Conservation (phyloP, 2,113 vertebrate species). For the Mirza zaza region DNA sequence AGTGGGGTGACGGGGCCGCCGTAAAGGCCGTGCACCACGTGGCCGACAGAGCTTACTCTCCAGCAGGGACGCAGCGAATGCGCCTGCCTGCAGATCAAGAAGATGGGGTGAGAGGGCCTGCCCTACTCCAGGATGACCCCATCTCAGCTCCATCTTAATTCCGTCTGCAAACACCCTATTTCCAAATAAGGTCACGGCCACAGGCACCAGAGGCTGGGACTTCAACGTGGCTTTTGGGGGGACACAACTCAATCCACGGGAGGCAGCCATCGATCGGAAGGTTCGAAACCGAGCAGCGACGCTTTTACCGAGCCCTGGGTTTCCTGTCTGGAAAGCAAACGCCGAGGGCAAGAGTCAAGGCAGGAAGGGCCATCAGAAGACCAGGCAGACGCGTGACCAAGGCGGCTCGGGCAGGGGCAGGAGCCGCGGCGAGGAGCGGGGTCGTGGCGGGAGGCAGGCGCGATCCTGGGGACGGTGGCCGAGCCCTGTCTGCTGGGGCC, state of each 20-base stretch:
- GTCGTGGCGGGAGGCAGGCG: background rate
- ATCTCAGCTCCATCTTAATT: background rate
- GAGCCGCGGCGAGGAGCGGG: background rate
- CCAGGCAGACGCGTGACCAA: fast-evolving
- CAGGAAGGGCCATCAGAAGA: too few relatives aligned
- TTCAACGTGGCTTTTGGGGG: background rate
- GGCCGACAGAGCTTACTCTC: background rate
- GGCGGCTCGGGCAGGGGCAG: fast-evolving
- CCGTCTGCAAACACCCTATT: background rate
- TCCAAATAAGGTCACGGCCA: background rate
- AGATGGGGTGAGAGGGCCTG: background rate
- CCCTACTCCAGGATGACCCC: background rate
- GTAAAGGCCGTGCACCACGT: too few relatives aligned
- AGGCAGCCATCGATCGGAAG: background rate
- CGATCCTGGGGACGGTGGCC: background rate
- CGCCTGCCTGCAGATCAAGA: background rate
- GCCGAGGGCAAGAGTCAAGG: too few relatives aligned
- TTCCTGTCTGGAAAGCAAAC: background rate
- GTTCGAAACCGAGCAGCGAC: background rate
- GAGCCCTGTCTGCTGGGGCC: background rate
- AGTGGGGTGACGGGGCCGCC: background rate
- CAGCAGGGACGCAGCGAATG: background rate
- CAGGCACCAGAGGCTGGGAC: background rate
- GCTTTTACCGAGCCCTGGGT: background rate
- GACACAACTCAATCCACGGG: background rate